Base-by-base conservation (phyloP, 2,113 vertebrate species). In the Amphilophus citrinellus region DNA sequence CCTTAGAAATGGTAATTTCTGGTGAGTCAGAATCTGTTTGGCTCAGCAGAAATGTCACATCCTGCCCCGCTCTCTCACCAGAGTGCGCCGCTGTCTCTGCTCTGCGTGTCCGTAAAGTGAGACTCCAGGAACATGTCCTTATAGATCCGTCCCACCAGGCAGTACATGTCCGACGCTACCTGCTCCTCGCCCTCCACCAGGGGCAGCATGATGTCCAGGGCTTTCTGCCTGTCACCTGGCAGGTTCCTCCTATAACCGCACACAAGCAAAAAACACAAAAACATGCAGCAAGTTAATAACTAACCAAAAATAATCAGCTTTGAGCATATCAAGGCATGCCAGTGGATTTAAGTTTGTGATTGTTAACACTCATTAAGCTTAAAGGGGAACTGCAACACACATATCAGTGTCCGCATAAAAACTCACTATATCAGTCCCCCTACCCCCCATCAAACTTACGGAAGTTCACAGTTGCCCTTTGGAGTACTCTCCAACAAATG, bases 51-150 rank as follows among this genome's bases (percentile, higher is more conserved):
- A 62, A 79, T 57, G 32, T 78, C 47, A 83, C 56, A 18, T 73
- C 35, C 79, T 27, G 18, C 13, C 6, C 8, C 0, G 1, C 53
- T 61, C 24, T 30, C 94, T 98, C 94, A 99, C 98, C 98, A 99
- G 37, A 89, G 93, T 0, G 96, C 96, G 83, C 95, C 97, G 79
- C 95, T 97, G 94, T 99, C 98, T 88, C 98, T 95, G 94, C 98
- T 99, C 91, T 97, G 92, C 0, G 91, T 97, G 93, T 99, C 96
- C 0, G 66, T 94, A 90, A 98, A 99, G 81, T 97, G 97, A 32
- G 98, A 99, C 90, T 99, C 98, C 93, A 99, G 94, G 95, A 99
- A 99, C 82, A 93, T 97, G 92, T 99, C 98, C 93, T 98, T 99
- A 87, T 99, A 99, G 95, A 99, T 99, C 47, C 98, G 96, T 77